Evolutionary conservation across 2,113 vertebrate species (phyloP).

Genomic region (Hipposideros armiger): DNA sequence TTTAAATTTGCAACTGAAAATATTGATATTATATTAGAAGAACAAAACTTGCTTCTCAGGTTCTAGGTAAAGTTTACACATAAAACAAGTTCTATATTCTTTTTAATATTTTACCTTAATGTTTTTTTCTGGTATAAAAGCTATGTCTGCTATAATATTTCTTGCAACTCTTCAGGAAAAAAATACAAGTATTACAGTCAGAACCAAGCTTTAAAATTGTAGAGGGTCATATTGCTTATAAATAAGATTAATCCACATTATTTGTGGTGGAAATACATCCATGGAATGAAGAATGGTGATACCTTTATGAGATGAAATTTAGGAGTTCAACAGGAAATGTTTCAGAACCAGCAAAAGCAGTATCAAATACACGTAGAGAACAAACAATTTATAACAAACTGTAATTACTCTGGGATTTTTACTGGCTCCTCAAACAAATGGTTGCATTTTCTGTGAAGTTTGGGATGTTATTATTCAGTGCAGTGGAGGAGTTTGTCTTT

Average conservation of each 20-base stretch:
- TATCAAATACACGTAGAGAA: neutral
- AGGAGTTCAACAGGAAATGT: neutral
- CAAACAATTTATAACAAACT: constrained; percentile 12
- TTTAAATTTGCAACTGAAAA: neutral
- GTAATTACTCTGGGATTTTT: constrained; percentile 5
- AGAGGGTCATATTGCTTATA: neutral
- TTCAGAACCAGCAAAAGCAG: neutral
- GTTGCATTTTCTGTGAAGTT: neutral
- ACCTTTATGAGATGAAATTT: neutral
- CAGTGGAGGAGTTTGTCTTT: neutral
- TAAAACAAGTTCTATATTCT: neutral
- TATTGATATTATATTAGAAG: neutral
- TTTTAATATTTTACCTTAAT: neutral
- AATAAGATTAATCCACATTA: neutral
- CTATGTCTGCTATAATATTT: neutral
- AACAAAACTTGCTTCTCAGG: neutral
- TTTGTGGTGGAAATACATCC: neutral
- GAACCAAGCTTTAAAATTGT: neutral
- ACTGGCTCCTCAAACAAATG: neutral
- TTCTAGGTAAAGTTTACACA: neutral
- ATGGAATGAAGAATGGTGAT: constrained; percentile 1
- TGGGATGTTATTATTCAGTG: neutral
- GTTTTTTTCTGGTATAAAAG: neutral
- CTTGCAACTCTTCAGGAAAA: neutral
- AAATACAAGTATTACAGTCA: neutral